Evolutionary conservation across 2,888 invertebrate genomes (phyloP).

Genomic region (Mythimna loreyi): DNA sequence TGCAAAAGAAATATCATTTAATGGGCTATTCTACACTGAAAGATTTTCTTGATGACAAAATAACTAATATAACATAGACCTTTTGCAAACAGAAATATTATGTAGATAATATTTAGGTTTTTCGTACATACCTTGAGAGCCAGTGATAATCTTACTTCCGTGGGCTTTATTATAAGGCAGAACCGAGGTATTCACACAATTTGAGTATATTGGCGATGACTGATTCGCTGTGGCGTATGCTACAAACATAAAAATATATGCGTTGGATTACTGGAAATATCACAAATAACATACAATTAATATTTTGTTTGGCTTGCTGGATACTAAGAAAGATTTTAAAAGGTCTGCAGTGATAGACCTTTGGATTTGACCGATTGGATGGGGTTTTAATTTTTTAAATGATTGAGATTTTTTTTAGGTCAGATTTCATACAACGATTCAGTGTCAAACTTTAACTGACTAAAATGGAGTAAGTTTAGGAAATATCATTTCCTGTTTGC

Average conservation of each 20-base stretch:
- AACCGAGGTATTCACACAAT: slow-evolving; percentile 87
- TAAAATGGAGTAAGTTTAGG: too few species aligned
- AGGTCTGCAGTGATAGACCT: not conserved
- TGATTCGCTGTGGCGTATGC: slow-evolving; percentile 84
- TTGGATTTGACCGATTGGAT: too few species aligned
- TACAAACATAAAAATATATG: slow-evolving; percentile 66
- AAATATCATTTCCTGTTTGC: too few species aligned
- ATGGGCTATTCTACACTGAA: too few species aligned
- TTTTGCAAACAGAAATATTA: not conserved
- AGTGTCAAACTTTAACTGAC: too few species aligned
- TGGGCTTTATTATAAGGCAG: slow-evolving; percentile 91
- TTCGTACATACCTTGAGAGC: slow-evolving; percentile 82
- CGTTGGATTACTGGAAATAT: not conserved
- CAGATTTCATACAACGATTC: too few species aligned
- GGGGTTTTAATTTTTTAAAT: not conserved
- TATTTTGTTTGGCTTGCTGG: not conserved
- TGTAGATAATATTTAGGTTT: not conserved
- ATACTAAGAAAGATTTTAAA: not conserved
- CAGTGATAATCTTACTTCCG: slow-evolving; percentile 88
- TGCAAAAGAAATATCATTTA: too few species aligned
- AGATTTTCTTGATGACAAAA: too few species aligned
- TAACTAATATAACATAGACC: too few species aligned
- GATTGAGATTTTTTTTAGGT: too few species aligned
- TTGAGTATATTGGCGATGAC: slow-evolving; percentile 88
- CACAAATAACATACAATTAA: not conserved